Percentiles rank a stretch among this genome's conserved stretches.
Conservation (phyloP, 2,888 invertebrate species). For the Archips xylosteana region DNA sequence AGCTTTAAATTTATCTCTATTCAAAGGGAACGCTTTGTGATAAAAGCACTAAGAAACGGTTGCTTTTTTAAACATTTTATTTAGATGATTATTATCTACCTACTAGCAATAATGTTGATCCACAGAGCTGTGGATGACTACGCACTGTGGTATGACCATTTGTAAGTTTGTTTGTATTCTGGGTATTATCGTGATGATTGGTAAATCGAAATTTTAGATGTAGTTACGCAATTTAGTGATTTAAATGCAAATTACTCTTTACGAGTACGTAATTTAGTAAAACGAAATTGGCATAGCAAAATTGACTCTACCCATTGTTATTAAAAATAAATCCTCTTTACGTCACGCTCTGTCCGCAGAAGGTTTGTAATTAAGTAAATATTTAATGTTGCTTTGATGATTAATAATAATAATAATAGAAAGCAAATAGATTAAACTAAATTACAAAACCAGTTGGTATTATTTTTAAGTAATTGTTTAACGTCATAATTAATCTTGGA, state of each 20-base stretch:
- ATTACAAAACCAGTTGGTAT: no score
- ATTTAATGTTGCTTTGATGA: not conserved
- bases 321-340: conserved; percentile 12
- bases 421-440: no score
- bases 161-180: conserved; percentile 65
- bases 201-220: conserved; percentile 58
- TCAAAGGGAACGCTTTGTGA: conserved; percentile 21
- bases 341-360: conserved; percentile 64
- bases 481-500: no score
- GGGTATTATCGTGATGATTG: conserved; percentile 58
- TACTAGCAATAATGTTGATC: conserved; percentile 44
- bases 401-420: not conserved
- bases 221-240: conserved; percentile 52
- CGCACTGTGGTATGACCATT: conserved; percentile 52
- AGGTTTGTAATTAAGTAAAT: not conserved
- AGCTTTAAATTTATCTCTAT: not conserved
- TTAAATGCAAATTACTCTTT: conserved; percentile 51
- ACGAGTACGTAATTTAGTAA: conserved; percentile 36
- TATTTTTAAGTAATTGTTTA: no score
- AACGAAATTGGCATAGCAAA: conserved; percentile 69
- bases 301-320: conserved; percentile 45
- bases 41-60: conserved; percentile 37
- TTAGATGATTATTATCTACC: conserved; percentile 25
- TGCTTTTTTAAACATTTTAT: conserved; percentile 48
- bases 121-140: conserved; percentile 42